Conservation (phyloP, 2,797 vertebrate species). For the Limosa lapponica region DNA sequence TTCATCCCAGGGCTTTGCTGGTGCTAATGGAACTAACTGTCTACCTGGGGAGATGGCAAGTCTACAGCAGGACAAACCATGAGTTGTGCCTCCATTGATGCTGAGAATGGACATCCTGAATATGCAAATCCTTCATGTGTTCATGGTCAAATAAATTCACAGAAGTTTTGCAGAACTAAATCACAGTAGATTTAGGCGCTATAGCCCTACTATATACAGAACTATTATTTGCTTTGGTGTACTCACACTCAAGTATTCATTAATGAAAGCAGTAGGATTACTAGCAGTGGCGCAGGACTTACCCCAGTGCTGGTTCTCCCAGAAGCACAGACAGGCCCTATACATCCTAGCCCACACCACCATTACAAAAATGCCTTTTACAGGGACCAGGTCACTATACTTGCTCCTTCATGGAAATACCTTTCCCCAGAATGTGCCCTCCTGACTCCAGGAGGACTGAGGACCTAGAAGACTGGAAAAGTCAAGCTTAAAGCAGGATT, state of each 20-base stretch:
- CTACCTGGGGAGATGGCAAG: slow-evolving; percentile 78
- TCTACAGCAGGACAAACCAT: not conserved
- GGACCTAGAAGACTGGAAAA: not conserved
- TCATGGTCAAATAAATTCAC: not conserved
- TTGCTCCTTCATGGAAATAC: not conserved
- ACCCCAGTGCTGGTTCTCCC: not conserved
- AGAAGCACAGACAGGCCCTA: not conserved
- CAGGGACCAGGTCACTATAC: not conserved
- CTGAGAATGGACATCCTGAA: not conserved
- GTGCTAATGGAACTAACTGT: slow-evolving; percentile 77
- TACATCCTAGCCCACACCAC: not conserved
- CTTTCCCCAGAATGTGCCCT: not conserved
- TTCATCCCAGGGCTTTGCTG: slow-evolving; percentile 76
- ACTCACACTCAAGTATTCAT: not conserved
- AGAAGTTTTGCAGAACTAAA: not conserved
- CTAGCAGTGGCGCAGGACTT: not conserved
- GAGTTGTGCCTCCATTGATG: rapidly evolving
- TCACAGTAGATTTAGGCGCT: not conserved
- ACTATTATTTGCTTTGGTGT: not conserved
- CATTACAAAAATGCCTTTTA: not conserved
- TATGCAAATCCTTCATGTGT: not conserved
- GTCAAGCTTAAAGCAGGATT: not conserved
- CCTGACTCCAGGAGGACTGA: not conserved
- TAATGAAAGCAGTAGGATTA: not conserved
- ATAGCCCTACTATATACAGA: not conserved